Evolutionary conservation across 1,140 invertebrate genomes (phyloP).

Genomic region (Pogonus chalceus): DNA sequence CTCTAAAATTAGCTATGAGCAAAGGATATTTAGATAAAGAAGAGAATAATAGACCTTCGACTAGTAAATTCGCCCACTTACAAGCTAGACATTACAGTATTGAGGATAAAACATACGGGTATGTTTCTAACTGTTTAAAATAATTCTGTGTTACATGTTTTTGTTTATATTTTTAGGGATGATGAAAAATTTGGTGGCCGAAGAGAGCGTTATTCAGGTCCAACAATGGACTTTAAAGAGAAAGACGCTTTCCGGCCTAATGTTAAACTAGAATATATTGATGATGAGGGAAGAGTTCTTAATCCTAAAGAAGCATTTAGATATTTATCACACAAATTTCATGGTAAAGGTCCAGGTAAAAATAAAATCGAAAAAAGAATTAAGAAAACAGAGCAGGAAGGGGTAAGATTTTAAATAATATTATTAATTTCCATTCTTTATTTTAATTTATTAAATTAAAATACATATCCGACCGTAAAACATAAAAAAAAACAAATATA

Average conservation of each 20-base stretch:
- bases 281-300: slow-evolving; percentile 82
- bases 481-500: not conserved
- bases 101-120: slow-evolving; percentile 87
- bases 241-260: slow-evolving; percentile 89
- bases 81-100: slow-evolving; percentile 92
- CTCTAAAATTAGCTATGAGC: slow-evolving; percentile 82
- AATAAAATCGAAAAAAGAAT: slow-evolving; percentile 96
- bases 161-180: slow-evolving; percentile 45
- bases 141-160: slow-evolving; percentile 11
- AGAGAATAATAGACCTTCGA: slow-evolving; percentile 58
- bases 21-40: slow-evolving; percentile 92
- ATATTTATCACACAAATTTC: slow-evolving; percentile 94
- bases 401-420: slow-evolving; percentile 42
- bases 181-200: slow-evolving; percentile 67
- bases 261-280: slow-evolving; percentile 95
- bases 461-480: not conserved
- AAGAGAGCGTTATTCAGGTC: slow-evolving; percentile 73
- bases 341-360: slow-evolving; percentile 98
- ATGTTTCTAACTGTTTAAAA: slow-evolving; percentile 36
- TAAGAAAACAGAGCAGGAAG: slow-evolving; percentile 91
- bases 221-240: slow-evolving; percentile 87
- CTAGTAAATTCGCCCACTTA: slow-evolving; percentile 63
- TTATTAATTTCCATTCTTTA: not conserved
- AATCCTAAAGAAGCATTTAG: slow-evolving; percentile 95
- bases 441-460: no score